Evolutionary conservation across 2,888 invertebrate species (phyloP), one percentile per base, ranked within the genome.

Genomic region (Parnassius glacialis): DNA sequence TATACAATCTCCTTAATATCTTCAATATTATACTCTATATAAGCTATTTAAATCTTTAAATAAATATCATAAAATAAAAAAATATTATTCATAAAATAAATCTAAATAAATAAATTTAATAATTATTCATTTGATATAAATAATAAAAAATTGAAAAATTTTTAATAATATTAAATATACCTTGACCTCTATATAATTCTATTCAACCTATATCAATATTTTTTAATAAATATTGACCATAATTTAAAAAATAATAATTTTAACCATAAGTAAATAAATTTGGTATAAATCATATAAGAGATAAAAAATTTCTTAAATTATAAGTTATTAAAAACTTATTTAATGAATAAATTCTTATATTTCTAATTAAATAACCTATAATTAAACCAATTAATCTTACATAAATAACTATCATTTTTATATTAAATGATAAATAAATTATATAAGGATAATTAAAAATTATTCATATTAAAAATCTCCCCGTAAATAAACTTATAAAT

Each of bases 401-500:
- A 16, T 16, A 16, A 16, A 16, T 16, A 16, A 16, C 16, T 16
- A 16, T 16, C 1, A 16, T 16, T 16, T 16, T 16, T 16, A 16
- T 16, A 16, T 16, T 16, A 16, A 16, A 16, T 16, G 16, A 16
- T 16, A 16, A 16, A 16, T 16, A 16, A 16, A 16, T 1, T 16
- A 16, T 16, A 16, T 16, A 16, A 16, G 16, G 16, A 16, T 16
- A 16, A 16, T 16, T 16, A 16, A 16, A 16, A 16, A 16, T 16
- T 16, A 16, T 16, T 16, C 93, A 93, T 64, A 78, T 92, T 81
- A 93, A 83, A 65, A 91, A 73, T 63, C 90, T 87, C 0, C 93
- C 93, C n/a, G 88, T 90, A 77, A 93, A 64, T 75, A 93, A 75
- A 68, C 92, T 89, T 72, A 92, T 86, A 68, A 92, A 76, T 80